Percentiles rank a stretch among this genome's conserved stretches.
Evolutionary conservation across 2,113 vertebrate genomes (phyloP).

Genomic region (Datnioides undecimradiatus): DNA sequence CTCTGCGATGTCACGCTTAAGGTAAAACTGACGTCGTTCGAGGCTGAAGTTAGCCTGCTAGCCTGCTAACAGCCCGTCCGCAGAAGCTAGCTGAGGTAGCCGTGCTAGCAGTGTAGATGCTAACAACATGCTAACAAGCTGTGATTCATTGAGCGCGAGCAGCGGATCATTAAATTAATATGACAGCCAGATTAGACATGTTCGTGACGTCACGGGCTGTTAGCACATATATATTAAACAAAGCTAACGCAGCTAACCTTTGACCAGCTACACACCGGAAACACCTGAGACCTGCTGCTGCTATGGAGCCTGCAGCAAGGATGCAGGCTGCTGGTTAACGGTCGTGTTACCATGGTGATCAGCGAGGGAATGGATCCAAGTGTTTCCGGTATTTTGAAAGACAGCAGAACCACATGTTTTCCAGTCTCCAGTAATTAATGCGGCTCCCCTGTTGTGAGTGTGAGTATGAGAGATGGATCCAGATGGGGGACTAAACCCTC

Average conservation of each 20-base stretch:
- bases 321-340: background rate
- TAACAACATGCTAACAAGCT: constrained; percentile 52
- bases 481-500: too few relatives aligned
- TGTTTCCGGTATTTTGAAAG: background rate
- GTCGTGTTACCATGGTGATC: constrained; percentile 27
- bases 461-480: too few relatives aligned
- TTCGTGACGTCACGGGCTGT: constrained; percentile 26
- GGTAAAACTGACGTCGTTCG: constrained; percentile 76
- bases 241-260: background rate
- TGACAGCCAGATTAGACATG: background rate
- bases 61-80: constrained; percentile 5
- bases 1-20: constrained; percentile 98
- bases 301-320: too few relatives aligned
- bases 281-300: constrained; percentile 3
- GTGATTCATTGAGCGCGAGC: too few relatives aligned
- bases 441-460: too few relatives aligned
- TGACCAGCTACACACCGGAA: constrained; percentile 27
- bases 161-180: background rate
- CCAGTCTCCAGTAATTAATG: too few relatives aligned
- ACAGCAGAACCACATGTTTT: too few relatives aligned
- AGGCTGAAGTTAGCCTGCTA: constrained; percentile 29
- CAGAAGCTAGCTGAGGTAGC: background rate
- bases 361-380: background rate
- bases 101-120: constrained; percentile 15
- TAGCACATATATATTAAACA: too few relatives aligned